A percentile compares a stretch with the other conserved stretches of the same genome.
These are phyloP conservation scores for Andrena dorsata DNA, from an alignment of 2,888 invertebrate species.

Conservation along the genomic window DNA sequence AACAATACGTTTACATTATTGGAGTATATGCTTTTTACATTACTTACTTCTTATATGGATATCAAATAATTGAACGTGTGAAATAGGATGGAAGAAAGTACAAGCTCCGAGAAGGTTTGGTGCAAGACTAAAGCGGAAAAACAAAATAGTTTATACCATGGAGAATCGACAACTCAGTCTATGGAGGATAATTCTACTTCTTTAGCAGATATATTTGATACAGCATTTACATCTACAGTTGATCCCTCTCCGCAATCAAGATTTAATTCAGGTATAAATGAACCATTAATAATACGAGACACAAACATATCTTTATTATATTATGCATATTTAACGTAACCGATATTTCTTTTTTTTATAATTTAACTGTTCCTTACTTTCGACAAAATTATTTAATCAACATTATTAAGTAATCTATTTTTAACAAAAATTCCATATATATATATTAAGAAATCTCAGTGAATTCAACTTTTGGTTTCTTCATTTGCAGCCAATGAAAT, in stretches of 20 bases:
- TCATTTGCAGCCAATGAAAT: constrained; percentile 86
- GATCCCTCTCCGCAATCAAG: constrained; percentile 84
- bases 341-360: neutral
- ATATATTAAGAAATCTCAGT: no score
- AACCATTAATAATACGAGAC: neutral
- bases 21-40: neutral
- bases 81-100: constrained; percentile 80
- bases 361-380: neutral
- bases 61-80: constrained; percentile 15
- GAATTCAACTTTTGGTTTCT: constrained; percentile 5
- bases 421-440: neutral
- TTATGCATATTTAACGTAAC: neutral
- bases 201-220: constrained; percentile 88
- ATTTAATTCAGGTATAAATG: constrained; percentile 79
- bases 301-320: neutral
- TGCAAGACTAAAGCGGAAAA: constrained; percentile 80
- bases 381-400: neutral
- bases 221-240: constrained; percentile 88
- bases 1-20: neutral
- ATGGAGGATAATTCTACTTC: constrained; percentile 84
- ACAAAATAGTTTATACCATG: constrained; percentile 76
- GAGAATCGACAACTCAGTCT: constrained; percentile 76
- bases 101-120: constrained; percentile 80
- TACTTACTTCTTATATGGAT: neutral
- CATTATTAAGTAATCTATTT: neutral